phyloP scores from a whole-genome alignment of 2,888 invertebrate species.

The Abrostola tripartita region DNA sequence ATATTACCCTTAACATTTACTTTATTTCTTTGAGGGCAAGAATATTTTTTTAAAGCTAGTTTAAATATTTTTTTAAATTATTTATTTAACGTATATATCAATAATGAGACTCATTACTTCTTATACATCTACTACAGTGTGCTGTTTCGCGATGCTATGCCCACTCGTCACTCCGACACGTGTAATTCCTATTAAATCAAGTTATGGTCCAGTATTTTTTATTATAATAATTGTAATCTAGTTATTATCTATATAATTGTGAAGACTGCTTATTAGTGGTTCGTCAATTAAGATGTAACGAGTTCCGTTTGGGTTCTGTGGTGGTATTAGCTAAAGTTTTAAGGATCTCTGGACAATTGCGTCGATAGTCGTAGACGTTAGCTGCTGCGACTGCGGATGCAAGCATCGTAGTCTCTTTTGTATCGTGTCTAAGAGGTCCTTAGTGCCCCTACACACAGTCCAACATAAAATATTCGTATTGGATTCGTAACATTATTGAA shows the following conservation, averaged over 20 bases:
- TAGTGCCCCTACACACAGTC: conserved; percentile 29
- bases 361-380: conserved; percentile 1
- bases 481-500: conserved; percentile 22
- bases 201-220: conserved; percentile 86
- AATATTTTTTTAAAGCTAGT: too few relatives aligned
- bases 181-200: conserved; percentile 84
- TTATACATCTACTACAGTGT: conserved; percentile 42
- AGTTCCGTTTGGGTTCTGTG: conserved; percentile 60
- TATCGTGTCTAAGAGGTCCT: conserved; percentile 25
- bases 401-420: conserved; percentile 5
- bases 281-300: conserved; percentile 79
- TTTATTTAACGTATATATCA: not conserved
- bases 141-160: conserved; percentile 53
- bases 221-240: conserved; percentile 71
- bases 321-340: conserved; percentile 50
- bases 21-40: too few relatives aligned
- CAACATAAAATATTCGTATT: conserved; percentile 23
- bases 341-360: conserved; percentile 25
- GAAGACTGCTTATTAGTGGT: conserved; percentile 86
- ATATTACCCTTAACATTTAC: too few relatives aligned
- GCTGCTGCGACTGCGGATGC: conserved; percentile 8
- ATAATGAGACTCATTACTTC: conserved; percentile 12
- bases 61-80: too few relatives aligned
- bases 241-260: conserved; percentile 75
- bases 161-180: conserved; percentile 54